Conservation (phyloP, 2,797 vertebrate genomes). For the Clamator glandarius region DNA sequence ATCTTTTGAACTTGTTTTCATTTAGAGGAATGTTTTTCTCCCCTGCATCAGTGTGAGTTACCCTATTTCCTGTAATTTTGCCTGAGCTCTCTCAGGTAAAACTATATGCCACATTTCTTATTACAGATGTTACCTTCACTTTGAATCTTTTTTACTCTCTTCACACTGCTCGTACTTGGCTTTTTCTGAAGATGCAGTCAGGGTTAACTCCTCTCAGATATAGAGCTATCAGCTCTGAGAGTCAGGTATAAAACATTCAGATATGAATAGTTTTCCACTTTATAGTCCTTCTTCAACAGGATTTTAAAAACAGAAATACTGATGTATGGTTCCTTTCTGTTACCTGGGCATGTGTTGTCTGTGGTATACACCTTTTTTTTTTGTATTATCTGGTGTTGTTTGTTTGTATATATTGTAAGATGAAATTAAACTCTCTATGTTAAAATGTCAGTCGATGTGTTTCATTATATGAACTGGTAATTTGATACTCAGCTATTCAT, state of each 20-base stretch:
- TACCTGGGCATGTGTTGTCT: background rate
- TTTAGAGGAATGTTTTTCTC: slow-evolving; percentile 2
- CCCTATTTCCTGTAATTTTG: background rate
- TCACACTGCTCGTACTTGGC: background rate
- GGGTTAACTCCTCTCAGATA: background rate
- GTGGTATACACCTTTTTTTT: background rate
- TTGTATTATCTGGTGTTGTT: slow-evolving; percentile 7
- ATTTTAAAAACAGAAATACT: background rate
- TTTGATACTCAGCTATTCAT: background rate
- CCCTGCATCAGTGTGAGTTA: background rate
- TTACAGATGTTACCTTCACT: slow-evolving; percentile 1
- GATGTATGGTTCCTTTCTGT: background rate
- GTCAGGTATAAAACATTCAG: background rate
- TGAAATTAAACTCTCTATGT: slow-evolving; percentile 17
- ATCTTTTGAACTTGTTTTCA: slow-evolving; percentile 49
- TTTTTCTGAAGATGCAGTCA: background rate
- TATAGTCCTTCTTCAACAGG: background rate
- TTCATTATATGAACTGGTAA: background rate
- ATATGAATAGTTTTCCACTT: background rate
- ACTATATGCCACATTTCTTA: background rate
- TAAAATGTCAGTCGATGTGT: slow-evolving; percentile 10
- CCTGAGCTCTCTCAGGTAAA: background rate
- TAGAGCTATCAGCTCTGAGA: background rate
- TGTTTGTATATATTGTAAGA: slow-evolving; percentile 44
- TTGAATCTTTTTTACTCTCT: background rate